Conservation (phyloP, 2,888 invertebrate genomes). For the Nemoura dubitans region DNA sequence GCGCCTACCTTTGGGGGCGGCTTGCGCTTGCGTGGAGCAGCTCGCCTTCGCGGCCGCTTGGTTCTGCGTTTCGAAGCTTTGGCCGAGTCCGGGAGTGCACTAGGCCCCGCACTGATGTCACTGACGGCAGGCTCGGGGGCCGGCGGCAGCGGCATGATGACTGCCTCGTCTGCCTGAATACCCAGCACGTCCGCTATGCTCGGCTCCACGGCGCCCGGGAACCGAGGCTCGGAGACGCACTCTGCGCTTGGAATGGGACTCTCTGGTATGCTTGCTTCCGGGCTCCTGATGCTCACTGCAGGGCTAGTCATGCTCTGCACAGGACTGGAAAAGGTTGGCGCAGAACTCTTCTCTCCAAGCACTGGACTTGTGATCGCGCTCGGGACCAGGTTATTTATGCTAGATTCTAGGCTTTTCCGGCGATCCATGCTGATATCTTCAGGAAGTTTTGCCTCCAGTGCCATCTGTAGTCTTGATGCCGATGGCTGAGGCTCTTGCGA, state of each 20-base stretch:
- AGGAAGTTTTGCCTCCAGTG: neutral
- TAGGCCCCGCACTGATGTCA: neutral
- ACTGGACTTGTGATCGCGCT: neutral
- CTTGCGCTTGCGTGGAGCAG: neutral
- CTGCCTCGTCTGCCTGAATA: neutral
- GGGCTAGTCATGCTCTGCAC: neutral
- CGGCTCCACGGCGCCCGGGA: neutral
- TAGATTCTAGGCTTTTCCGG: neutral
- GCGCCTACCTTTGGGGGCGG: neutral
- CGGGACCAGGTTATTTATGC: too few species aligned
- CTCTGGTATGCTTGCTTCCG: neutral
- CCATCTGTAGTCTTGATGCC: neutral
- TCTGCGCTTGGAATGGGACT: neutral
- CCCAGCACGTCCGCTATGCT: neutral
- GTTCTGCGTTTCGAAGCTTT: neutral
- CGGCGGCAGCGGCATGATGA: too few species aligned
- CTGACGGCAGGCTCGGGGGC: too few species aligned
- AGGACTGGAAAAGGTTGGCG: neutral
- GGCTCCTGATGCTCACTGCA: neutral
- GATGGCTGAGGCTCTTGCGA: neutral
- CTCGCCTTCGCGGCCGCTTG: neutral
- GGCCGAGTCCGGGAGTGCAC: neutral
- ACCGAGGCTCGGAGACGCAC: neutral
- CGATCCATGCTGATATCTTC: neutral
- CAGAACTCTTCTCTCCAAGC: neutral